Conservation (phyloP, 2,113 vertebrate genomes). For the Stomatorhinus ivindoensis region DNA sequence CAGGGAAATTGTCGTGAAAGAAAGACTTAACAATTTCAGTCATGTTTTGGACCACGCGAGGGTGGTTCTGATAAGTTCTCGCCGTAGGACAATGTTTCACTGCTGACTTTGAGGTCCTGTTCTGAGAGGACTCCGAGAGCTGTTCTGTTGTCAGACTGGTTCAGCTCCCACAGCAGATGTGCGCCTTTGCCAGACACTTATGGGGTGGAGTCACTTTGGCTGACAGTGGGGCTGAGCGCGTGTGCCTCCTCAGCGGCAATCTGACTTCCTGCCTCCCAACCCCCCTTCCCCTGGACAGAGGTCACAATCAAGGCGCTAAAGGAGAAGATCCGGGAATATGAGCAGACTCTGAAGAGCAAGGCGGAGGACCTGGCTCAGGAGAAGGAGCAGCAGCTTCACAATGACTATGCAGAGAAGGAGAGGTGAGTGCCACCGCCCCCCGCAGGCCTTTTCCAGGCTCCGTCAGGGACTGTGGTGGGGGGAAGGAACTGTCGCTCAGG, state of each 20-base stretch:
- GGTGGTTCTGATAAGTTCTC: background rate
- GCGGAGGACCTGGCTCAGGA: constrained; percentile 68
- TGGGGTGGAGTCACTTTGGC: background rate
- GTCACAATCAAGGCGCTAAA: constrained; percentile 88
- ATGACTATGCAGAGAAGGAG: constrained; percentile 76
- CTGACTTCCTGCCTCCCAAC: background rate
- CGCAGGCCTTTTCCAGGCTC: background rate
- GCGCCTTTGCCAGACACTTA: background rate
- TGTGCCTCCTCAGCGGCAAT: background rate
- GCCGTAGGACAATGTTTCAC: background rate
- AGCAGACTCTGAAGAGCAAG: constrained; percentile 75
- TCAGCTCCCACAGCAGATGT: background rate
- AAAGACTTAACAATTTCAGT: background rate
- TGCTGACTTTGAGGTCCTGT: background rate
- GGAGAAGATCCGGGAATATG: constrained; percentile 82
- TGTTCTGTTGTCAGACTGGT: background rate
- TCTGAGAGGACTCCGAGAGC: background rate
- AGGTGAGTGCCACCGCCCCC: constrained; percentile 54
- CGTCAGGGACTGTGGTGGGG: background rate
- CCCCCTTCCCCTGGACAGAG: constrained; percentile 53
- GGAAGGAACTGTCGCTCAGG: background rate
- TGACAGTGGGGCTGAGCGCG: background rate
- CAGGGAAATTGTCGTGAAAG: background rate
- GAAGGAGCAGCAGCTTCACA: constrained; percentile 72
- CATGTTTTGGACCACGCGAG: background rate